These are phyloP conservation scores for Gymnodraco acuticeps DNA, from an alignment of 2,797 vertebrate genomes.

Conservation along the genomic window DNA sequence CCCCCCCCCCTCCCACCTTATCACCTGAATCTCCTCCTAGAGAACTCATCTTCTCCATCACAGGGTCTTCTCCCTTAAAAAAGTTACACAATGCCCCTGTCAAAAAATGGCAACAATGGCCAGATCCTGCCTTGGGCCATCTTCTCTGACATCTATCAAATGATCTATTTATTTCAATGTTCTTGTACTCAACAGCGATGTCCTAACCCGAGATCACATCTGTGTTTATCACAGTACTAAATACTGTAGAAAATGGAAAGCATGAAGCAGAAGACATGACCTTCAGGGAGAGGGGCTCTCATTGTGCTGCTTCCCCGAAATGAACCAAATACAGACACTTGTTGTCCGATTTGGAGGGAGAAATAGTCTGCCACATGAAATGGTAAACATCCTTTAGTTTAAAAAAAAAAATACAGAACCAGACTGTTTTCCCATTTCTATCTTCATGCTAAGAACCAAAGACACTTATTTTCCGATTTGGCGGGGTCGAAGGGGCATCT, in stretches of 20 bases:
- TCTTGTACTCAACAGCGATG: conserved; percentile 43
- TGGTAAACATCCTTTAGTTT: background rate
- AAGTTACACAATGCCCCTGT: conserved; percentile 6
- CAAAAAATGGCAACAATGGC: no score
- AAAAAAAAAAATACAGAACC: no score
- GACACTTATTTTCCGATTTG: no score
- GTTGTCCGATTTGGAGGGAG: conserved; percentile 45
- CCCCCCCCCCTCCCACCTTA: no score
- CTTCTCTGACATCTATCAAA: no score
- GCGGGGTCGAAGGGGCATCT: conserved; percentile 42
- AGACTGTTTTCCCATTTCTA: no score
- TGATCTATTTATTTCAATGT: conserved; percentile 15
- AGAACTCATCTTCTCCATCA: background rate
- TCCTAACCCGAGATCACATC: conserved; percentile 46
- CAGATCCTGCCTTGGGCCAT: no score
- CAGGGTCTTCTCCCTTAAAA: conserved; percentile 3
- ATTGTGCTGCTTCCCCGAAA: background rate
- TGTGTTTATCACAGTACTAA: conserved; percentile 65
- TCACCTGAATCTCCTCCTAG: no score
- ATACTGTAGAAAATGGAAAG: conserved; percentile 45
- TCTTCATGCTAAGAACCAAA: background rate
- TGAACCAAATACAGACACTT: conserved; percentile 33
- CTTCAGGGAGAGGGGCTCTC: conserved; percentile 52
- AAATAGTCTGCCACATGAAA: conserved; percentile 5
- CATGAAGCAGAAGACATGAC: conserved; percentile 59